Base-by-base conservation (phyloP, 2,888 invertebrate species). In the Amorpha juglandis region DNA sequence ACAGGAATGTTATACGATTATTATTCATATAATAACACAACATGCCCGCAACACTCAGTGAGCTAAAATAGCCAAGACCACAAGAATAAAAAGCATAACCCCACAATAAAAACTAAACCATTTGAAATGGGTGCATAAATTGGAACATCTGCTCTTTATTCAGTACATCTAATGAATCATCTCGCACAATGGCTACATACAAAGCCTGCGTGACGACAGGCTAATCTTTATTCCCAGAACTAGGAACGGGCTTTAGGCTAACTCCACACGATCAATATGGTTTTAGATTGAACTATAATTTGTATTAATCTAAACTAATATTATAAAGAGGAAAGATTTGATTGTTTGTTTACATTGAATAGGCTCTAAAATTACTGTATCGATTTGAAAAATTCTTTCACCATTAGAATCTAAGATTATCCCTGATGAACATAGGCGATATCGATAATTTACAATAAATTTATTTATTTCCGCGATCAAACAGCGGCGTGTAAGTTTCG, bases 51-150 rank as follows among this genome's bases (percentile, higher is more conserved):
- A 12, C 19, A 58, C 12, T 53, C 8, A 16, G 35, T 11, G 19
- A 19, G 19, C 19, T 38, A 19, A 58, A 55, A 42, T 19, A 38
- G 12, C 58, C 50, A 38, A 42, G 16, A 58, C 55, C 35, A 11
- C 58, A 58, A 58, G 6, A 42, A 16, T 16, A 35, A 71, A 65
- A 74, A 77, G 76, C 75, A 67, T 74, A 74, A 77, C 69, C n/a
- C 71, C 70, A 72, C 73, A 58, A 58, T 58, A 58, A 58, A 50
- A 38, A 58, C 38, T 19, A 19, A 42, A 42, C 19, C 55, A 42
- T 42, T 58, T 58, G n/a, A 58, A 58, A 58, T 58, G 58, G 38
- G 19, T 42, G 58, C 38, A 38, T 42, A 58, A 58, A 58, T 58
- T 58, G 42, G 58, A 58, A 42, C 58, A 58, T 58, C 58, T 58